Base-by-base conservation (phyloP, 2,113 vertebrate species). In the Poicephalus gulielmi region DNA sequence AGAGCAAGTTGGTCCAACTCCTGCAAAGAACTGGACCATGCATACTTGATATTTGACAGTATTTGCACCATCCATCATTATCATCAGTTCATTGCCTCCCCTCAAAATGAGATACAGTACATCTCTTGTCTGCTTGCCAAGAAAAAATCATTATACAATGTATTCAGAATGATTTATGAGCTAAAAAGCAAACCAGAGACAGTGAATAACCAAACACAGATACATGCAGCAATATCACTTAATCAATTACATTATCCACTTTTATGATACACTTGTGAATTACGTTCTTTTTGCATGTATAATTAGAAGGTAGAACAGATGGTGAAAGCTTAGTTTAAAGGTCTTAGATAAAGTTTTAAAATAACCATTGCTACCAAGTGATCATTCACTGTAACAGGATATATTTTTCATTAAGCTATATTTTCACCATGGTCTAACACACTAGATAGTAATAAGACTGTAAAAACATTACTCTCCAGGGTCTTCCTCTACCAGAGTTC, bases 261-360 rank as follows among this genome's bases (percentile, higher is more conserved):
- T 96, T 94, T 73, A 96, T 83, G 67, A 92, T 78, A 89, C 80
- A 66, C 80, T 95, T 83, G 87, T 88, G 94, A 96, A 79, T 97
- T 94, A 91, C 73, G 76, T 90, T 95, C 68, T 75, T 91, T 90
- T 94, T 95, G 94, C 70, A 85, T 92, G 87, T 95, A 96, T 96
- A 97, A 94, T 95, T 95, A 91, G 92, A 84, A 96, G 67, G 89
- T 53, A 91, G 94, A 95, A 92, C 94, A 97, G 92, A 96, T 97
- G 90, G 96, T 69, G 68, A 94, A 96, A 93, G 47, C 83, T 95
- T 90, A 90, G 76, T 90, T 92, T 94, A 97, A 91, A 96, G 67
- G 66, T 74, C 86, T 83, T 73, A 96, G 76, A 94, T 85, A 85
- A 92, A 88, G 77, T 89, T 94, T 85, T 96, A 96, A 95, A 96